Percentiles rank a stretch among this genome's conserved stretches.
These are phyloP conservation scores for Myopa tessellatipennis DNA, from an alignment of 2,888 invertebrate species.

Conservation along the genomic window DNA sequence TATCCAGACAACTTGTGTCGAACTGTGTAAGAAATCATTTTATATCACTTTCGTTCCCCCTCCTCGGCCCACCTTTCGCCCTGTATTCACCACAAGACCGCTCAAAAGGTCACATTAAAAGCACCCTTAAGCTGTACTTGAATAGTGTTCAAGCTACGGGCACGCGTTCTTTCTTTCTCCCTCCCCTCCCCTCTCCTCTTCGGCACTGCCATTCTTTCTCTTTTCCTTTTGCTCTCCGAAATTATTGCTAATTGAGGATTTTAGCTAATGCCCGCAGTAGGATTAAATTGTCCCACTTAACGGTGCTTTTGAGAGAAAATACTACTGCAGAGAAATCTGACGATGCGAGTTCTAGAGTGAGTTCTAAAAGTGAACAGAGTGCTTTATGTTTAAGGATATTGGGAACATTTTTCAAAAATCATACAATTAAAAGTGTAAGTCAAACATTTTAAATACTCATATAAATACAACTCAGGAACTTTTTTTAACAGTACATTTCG, in stretches of 20 bases:
- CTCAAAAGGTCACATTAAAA: slow-evolving; percentile 8
- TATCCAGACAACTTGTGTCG: slow-evolving; percentile 13
- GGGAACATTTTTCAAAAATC: too few species aligned
- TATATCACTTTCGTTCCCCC: background rate
- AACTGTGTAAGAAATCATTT: background rate
- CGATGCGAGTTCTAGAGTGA: background rate
- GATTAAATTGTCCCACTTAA: slow-evolving; percentile 58
- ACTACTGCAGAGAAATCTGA: background rate
- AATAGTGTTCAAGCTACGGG: slow-evolving; percentile 15
- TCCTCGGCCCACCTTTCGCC: background rate
- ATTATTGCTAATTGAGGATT: slow-evolving; percentile 62
- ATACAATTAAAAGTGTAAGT: too few species aligned
- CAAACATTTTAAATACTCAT: too few species aligned
- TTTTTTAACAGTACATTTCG: too few species aligned
- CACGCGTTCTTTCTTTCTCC: background rate
- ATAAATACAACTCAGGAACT: too few species aligned
- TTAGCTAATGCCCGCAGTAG: slow-evolving; percentile 49
- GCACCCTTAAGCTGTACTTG: slow-evolving; percentile 31
- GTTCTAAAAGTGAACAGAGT: background rate
- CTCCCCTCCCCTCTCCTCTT: slow-evolving; percentile 26
- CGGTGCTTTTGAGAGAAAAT: slow-evolving; percentile 42
- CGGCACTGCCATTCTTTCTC: slow-evolving; percentile 18
- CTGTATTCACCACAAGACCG: background rate
- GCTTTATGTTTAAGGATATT: background rate
- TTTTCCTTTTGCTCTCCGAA: slow-evolving; percentile 47